Base-by-base conservation (phyloP, 2,888 invertebrate species). In the Phengaris alcon region DNA sequence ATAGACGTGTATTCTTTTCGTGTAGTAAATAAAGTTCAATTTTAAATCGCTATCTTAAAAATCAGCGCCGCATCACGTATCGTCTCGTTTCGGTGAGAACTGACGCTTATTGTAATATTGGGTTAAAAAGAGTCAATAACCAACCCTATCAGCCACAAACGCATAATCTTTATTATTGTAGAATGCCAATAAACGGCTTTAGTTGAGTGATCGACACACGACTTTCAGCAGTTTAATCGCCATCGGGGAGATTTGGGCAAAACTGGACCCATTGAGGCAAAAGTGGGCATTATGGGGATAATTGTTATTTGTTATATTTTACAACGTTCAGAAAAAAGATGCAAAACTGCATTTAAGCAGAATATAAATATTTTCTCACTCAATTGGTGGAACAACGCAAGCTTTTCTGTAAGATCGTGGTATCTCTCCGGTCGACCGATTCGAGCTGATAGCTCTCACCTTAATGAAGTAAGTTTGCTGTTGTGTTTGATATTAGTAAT, bases 181-280 rank as follows among this genome's bases (percentile, higher is more conserved):
- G 77, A 78, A 78, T 76, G 81, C 83, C 86, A 84, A 84, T 85
- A 84, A 84, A 84, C 83, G 81, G 79, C 79, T 84, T 84, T 83
- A 85, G 82, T 80, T 80, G 78, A 70, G 69, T 74, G 75, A 77
- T 76, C 75, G 75, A 55, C 55, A 55, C 74, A 74, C 74, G 22
- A 75, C 76, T 77, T 78, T 79, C 78, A 80, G 76, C 75, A 70
- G 51, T 73, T 74, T 75, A 76, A 78, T 74, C 68, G 73, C 44
- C 72, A 69, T 75, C 76, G 70, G 72, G 72, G 48, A 35, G 35
- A 15, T 48, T 51, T 64, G 46, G 73, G 73, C 59, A 12, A 52
- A 52, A 10, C 13, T 44, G 13, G 64, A 64, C 35, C 35, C 35
- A 3, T 44, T 35, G 64, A 44, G 12, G 64, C 64, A 64, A 12